Conservation (phyloP, 2,797 vertebrate genomes). For the Melopsittacus undulatus region DNA sequence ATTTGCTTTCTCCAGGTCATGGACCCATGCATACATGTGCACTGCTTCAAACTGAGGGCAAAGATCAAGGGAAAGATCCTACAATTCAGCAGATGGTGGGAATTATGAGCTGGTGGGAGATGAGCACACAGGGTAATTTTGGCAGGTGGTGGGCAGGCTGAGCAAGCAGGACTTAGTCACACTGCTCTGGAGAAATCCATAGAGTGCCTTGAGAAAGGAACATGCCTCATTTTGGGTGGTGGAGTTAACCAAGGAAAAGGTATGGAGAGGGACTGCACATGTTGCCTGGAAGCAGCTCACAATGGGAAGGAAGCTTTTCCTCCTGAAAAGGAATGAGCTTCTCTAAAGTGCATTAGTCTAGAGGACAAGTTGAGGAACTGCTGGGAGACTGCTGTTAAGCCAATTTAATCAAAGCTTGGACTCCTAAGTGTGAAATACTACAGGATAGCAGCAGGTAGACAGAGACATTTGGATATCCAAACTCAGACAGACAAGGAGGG, state of each 20-base stretch:
- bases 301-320: neutral
- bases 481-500: neutral
- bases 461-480: neutral
- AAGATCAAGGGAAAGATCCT: neutral
- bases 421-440: neutral
- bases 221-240: neutral
- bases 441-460: neutral
- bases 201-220: neutral
- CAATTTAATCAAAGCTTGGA: neutral
- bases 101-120: neutral
- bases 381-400: neutral
- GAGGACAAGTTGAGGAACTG: neutral
- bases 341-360: neutral
- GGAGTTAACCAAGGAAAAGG: neutral
- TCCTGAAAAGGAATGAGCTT: neutral
- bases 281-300: neutral
- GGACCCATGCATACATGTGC: accelerated
- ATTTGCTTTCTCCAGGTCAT: neutral
- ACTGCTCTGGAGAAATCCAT: neutral
- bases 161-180: neutral
- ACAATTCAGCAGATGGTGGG: neutral
- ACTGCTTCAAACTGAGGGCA: neutral
- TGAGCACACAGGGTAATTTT: neutral
- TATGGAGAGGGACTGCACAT: neutral
- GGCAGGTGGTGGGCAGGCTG: neutral